Percentiles rank a stretch among this genome's conserved stretches.
phyloP scores from a whole-genome alignment of 2,113 vertebrate species.

The Catharus bicknelli region DNA sequence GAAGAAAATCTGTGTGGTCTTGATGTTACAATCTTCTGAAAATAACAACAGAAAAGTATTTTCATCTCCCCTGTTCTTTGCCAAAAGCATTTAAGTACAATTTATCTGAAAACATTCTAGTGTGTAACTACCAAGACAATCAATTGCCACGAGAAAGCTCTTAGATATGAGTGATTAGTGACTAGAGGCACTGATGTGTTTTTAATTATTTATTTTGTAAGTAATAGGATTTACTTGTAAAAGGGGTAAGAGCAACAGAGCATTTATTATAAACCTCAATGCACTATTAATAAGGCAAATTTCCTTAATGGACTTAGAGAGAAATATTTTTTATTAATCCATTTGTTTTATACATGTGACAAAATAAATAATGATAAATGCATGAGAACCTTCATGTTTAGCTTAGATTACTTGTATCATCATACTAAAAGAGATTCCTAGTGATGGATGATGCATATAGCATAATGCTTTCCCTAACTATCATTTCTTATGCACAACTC shows the following conservation, averaged over 20 bases:
- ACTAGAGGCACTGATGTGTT: neutral
- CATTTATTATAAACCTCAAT: neutral
- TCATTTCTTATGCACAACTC: neutral
- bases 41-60: neutral
- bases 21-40: neutral
- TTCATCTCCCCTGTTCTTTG: neutral
- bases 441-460: neutral
- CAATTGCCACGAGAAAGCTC: neutral
- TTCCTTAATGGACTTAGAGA: neutral
- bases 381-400: neutral
- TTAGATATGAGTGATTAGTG: neutral
- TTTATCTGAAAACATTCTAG: neutral
- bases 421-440: neutral
- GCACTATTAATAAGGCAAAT: neutral
- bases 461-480: neutral
- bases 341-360: neutral
- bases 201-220: conserved; percentile 14
- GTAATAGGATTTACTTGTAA: neutral
- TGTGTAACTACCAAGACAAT: neutral
- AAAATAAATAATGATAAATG: neutral
- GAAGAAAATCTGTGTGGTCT: neutral
- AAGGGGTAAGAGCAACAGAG: neutral
- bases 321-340: neutral
- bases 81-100: neutral
- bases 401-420: neutral